These are phyloP conservation scores for Macrosteles quadrilineatus DNA, from an alignment of 1,140 invertebrate species.

Conservation along the genomic window DNA sequence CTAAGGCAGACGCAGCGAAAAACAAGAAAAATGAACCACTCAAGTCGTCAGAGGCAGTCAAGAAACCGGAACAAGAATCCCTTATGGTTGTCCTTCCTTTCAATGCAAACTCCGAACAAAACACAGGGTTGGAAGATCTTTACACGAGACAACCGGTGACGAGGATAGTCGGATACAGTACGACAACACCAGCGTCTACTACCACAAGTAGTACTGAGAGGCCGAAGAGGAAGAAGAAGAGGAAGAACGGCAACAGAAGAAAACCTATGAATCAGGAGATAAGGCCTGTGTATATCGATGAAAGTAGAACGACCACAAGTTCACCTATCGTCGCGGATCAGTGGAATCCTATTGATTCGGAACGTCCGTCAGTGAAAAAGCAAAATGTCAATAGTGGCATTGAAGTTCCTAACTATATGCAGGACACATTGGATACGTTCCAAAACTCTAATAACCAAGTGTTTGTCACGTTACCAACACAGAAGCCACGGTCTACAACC, in stretches of 20 bases:
- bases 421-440: conserved; percentile 10
- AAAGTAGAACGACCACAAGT: not conserved
- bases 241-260: conserved; percentile 33
- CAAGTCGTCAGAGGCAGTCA: not conserved
- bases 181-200: conserved; percentile 16
- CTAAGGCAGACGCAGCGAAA: conserved; percentile 25
- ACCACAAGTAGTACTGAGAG: conserved; percentile 26
- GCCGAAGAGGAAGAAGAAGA: conserved; percentile 15
- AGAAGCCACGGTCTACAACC: not conserved
- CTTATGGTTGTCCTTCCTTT: conserved; percentile 60
- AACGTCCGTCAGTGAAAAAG: conserved; percentile 16
- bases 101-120: conserved; percentile 49
- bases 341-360: conserved; percentile 13
- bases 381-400: not conserved
- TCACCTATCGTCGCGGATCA: not conserved
- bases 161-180: conserved; percentile 48
- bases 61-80: not conserved
- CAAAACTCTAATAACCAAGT: conserved; percentile 23
- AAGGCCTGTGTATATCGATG: conserved; percentile 9
- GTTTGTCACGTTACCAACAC: not conserved
- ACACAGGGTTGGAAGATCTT: conserved; percentile 52
- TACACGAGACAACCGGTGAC: conserved; percentile 58
- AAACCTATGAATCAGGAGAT: conserved; percentile 17
- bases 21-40: not conserved
- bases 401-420: not conserved